Evolutionary conservation across 2,113 vertebrate genomes (phyloP).

Genomic region (Haemorhous mexicanus): DNA sequence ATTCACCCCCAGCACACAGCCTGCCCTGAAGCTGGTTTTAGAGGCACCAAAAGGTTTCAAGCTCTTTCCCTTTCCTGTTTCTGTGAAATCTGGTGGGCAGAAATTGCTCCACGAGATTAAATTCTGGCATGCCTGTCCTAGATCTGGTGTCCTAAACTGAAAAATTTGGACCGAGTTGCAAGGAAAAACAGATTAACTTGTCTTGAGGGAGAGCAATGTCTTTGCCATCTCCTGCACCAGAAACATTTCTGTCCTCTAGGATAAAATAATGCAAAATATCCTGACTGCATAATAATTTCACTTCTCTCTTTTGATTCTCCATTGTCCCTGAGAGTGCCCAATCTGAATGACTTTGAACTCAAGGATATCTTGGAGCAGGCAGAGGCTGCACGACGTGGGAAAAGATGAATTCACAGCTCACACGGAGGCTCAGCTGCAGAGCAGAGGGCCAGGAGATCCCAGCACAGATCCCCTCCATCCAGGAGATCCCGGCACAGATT

Average conservation of each 20-base stretch:
- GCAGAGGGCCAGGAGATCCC: background rate
- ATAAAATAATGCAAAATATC: background rate
- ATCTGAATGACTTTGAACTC: background rate
- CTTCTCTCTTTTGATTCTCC: background rate
- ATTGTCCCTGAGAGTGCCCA: background rate
- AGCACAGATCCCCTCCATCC: background rate
- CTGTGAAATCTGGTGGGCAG: background rate
- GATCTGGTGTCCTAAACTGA: background rate
- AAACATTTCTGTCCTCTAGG: background rate
- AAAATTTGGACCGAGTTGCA: background rate
- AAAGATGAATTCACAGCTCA: background rate
- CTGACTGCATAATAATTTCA: background rate
- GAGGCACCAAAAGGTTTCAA: background rate
- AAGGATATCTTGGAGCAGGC: background rate
- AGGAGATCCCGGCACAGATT: no score
- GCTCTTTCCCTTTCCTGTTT: background rate
- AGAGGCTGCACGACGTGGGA: accelerated
- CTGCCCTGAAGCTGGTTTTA: background rate
- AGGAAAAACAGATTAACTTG: background rate
- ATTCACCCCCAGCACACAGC: background rate
- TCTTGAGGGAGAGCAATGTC: background rate
- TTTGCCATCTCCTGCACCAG: background rate
- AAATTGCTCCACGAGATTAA: background rate
- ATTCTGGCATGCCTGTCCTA: background rate
- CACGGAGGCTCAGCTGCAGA: background rate